phyloP scores from a whole-genome alignment of 1,140 invertebrate species.

The Centruroides sculpturatus region DNA sequence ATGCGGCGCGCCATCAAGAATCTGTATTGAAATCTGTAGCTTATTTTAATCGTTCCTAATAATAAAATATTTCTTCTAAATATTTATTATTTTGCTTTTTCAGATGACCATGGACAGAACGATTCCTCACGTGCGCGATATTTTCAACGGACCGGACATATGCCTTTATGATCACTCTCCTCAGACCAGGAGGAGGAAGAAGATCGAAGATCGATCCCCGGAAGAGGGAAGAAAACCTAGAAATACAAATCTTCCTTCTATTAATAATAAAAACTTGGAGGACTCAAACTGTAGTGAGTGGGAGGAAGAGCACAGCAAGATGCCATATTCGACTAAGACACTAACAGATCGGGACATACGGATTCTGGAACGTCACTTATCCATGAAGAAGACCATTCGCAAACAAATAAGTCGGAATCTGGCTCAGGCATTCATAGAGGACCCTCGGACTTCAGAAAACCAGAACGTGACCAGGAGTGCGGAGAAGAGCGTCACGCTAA shows the following conservation, averaged over 20 bases:
- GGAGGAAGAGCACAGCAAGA: not conserved
- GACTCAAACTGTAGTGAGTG: constrained; percentile 3
- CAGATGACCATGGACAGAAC: constrained; percentile 36
- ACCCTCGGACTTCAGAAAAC: constrained; percentile 48
- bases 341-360: constrained; percentile 51
- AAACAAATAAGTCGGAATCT: constrained; percentile 73
- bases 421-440: constrained; percentile 50
- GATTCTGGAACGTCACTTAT: constrained; percentile 59
- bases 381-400: constrained; percentile 71
- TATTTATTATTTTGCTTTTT: too few species aligned
- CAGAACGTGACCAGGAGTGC: constrained; percentile 40
- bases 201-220: not conserved
- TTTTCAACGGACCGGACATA: constrained; percentile 31
- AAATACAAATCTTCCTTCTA: not conserved
- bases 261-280: not conserved
- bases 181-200: not conserved
- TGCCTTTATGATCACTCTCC: constrained; percentile 13
- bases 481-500: constrained; percentile 17
- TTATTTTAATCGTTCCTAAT: too few species aligned
- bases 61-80: too few species aligned
- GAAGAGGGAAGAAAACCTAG: not conserved
- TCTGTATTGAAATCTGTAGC: too few species aligned
- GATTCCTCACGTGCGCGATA: constrained; percentile 49
- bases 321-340: constrained; percentile 40
- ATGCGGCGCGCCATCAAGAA: too few species aligned